A percentile compares a stretch with the other conserved stretches of the same genome.
These are phyloP conservation scores for Argyresthia albistria DNA, from an alignment of 2,888 invertebrate species.

Conservation along the genomic window DNA sequence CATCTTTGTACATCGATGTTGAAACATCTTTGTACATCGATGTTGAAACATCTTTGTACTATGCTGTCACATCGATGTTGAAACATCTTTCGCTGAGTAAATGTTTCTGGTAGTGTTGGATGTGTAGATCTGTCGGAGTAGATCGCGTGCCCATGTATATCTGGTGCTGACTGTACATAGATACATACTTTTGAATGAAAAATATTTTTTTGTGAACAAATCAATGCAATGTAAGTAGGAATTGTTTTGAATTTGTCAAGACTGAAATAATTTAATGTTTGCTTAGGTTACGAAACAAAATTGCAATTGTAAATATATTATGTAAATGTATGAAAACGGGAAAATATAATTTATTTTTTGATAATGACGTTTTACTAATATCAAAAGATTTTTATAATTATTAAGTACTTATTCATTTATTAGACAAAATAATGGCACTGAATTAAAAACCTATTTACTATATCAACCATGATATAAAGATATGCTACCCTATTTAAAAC, in stretches of 20 bases:
- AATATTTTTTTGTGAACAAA: too few relatives aligned
- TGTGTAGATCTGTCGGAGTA: too few relatives aligned
- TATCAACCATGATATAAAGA: conserved; percentile 14
- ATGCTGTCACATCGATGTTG: too few relatives aligned
- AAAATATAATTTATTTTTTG: conserved; percentile 59
- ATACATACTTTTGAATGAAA: too few relatives aligned
- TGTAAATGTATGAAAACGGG: conserved; percentile 9
- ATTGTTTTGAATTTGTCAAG: conserved; percentile 53
- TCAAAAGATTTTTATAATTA: neutral
- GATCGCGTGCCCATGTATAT: too few relatives aligned
- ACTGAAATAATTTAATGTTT: conserved; percentile 58
- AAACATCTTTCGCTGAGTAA: too few relatives aligned
- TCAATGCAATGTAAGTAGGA: too few relatives aligned
- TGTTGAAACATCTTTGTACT: too few relatives aligned
- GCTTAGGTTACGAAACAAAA: conserved; percentile 10
- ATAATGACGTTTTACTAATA: conserved; percentile 36
- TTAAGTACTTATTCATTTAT: conserved; percentile 7
- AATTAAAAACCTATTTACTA: conserved; percentile 1
- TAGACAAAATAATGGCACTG: neutral
- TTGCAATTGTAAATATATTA: conserved; percentile 36
- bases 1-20: too few relatives aligned
- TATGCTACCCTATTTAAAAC: conserved; percentile 17
- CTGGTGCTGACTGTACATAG: too few relatives aligned
- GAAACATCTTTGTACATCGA: too few relatives aligned
- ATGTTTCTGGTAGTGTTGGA: too few relatives aligned